Percentiles rank a stretch among this genome's conserved stretches.
Evolutionary conservation across 64 coral and sea anemone species (phyloP).

Genomic region (Montipora cactus): DNA sequence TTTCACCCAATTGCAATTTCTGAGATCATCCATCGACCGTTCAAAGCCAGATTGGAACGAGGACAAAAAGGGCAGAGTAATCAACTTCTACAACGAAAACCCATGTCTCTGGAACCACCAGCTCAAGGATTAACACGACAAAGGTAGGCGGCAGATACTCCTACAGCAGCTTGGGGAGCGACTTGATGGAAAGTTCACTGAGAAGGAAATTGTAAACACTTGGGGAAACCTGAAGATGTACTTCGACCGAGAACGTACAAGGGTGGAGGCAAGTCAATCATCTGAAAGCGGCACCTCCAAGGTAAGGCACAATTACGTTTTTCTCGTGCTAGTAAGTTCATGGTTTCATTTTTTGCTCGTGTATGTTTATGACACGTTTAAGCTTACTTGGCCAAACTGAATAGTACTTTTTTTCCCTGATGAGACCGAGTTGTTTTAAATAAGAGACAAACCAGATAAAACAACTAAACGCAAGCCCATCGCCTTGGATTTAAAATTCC

Average conservation of each 20-base stretch:
- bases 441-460: conserved; percentile 5
- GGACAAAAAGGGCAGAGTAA: not conserved
- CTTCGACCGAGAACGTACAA: too few species aligned
- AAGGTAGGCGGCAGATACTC: conserved; percentile 1
- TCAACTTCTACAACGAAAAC: conserved; percentile 6
- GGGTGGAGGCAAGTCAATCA: too few species aligned
- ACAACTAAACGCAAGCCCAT: conserved; percentile 6
- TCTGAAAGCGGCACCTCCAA: too few species aligned
- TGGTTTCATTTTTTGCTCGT: too few species aligned
- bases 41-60: too few species aligned
- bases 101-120: conserved; percentile 10
- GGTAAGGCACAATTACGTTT: too few species aligned
- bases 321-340: too few species aligned
- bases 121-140: not conserved
- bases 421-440: conserved; percentile 1
- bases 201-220: too few species aligned
- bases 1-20: too few species aligned
- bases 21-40: too few species aligned
- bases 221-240: too few species aligned
- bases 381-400: not conserved
- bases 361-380: not conserved
- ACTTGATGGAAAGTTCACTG: too few species aligned
- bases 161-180: not conserved
- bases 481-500: not conserved
- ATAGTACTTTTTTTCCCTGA: not conserved